Conservation (phyloP, 1,140 invertebrate species). For the Muscidifurax raptorellus region DNA sequence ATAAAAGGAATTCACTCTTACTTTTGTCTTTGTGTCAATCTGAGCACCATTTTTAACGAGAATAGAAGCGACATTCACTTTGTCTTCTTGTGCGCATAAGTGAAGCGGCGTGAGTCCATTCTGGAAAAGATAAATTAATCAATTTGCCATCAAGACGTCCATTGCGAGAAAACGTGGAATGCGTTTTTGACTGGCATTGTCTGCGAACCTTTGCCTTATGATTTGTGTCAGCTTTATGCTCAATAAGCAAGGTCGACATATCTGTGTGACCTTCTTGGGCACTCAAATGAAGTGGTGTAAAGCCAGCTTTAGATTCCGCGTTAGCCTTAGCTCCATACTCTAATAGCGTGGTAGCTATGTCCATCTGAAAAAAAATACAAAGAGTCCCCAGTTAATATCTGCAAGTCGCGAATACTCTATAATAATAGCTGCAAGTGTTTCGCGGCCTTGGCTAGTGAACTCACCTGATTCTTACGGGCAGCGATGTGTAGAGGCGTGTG, state of each 20-base stretch:
- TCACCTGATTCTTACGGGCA: constrained; percentile 96
- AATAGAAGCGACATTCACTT: constrained; percentile 89
- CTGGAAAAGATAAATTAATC: constrained; percentile 70
- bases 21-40: constrained; percentile 88
- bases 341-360: constrained; percentile 93
- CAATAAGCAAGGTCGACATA: constrained; percentile 92
- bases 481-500: constrained; percentile 99
- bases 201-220: constrained; percentile 85
- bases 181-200: neutral
- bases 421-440: neutral
- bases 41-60: constrained; percentile 89
- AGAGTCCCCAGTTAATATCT: neutral
- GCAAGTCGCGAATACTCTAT: neutral
- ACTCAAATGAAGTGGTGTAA: constrained; percentile 95
- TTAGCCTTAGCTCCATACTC: constrained; percentile 94
- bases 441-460: constrained; percentile 14
- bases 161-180: neutral
- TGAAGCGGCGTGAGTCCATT: constrained; percentile 94
- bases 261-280: constrained; percentile 95
- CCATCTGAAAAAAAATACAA: constrained; percentile 77
- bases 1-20: constrained; percentile 58
- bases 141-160: neutral
- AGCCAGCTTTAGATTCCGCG: constrained; percentile 92
- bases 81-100: constrained; percentile 94
- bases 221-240: constrained; percentile 91